Conservation (phyloP, 2,797 vertebrate species). For the Phoebastria nigripes region DNA sequence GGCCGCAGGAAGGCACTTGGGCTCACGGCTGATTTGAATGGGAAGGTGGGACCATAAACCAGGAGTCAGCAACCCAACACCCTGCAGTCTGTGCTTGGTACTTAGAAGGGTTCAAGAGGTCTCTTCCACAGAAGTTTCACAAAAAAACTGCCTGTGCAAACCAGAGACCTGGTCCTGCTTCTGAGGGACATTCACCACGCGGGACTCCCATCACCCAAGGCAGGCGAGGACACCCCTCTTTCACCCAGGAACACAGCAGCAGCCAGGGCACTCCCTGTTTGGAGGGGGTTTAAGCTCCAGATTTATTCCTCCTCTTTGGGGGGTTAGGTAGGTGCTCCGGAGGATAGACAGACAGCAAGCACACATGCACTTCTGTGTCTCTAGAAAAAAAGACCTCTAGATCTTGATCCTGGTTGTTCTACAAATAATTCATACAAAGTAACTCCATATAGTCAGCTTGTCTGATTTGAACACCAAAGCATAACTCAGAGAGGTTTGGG, state of each 20-base stretch:
- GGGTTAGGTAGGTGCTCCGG: background rate
- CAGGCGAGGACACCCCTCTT: background rate
- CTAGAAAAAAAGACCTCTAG: background rate
- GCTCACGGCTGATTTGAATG: background rate
- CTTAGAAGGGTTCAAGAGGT: background rate
- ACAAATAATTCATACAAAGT: background rate
- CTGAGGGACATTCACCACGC: fast-evolving
- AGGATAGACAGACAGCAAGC: background rate
- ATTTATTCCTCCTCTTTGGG: background rate
- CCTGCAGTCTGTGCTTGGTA: background rate
- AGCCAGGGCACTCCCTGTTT: background rate
- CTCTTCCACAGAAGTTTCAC: background rate
- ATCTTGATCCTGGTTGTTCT: background rate
- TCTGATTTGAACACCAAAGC: background rate
- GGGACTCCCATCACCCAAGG: background rate
- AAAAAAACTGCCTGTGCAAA: background rate
- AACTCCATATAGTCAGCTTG: background rate
- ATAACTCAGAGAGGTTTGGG: background rate
- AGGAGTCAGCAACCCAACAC: background rate
- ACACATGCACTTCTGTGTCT: fast-evolving
- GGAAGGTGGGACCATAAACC: background rate
- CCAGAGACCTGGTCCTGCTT: background rate
- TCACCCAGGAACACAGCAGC: background rate
- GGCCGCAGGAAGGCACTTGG: fast-evolving
- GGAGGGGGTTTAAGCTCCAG: background rate